Conservation (phyloP, 2,888 invertebrate species). For the Galeopsomyia nigrocyanea region DNA sequence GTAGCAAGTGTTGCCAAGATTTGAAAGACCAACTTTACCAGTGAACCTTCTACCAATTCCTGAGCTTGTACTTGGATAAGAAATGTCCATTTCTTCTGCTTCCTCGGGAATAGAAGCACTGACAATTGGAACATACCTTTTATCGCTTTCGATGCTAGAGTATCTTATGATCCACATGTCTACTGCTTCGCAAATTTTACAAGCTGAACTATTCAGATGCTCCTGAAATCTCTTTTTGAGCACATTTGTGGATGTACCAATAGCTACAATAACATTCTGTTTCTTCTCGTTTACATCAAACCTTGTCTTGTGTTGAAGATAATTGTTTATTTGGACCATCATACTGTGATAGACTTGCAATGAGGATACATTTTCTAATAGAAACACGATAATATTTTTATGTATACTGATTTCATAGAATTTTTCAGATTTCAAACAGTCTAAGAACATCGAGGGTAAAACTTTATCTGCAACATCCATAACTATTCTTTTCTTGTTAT, state of each 20-base stretch:
- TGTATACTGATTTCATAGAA: conserved; percentile 55
- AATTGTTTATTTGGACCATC: conserved; percentile 68
- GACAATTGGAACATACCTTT: background rate
- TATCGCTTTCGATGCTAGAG: background rate
- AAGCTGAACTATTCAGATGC: conserved; percentile 13
- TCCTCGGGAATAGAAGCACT: conserved; percentile 24
- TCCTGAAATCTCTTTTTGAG: conserved; percentile 15
- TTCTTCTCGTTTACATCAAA: background rate
- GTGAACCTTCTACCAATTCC: conserved; percentile 49
- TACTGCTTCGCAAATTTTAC: background rate
- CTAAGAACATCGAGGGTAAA: conserved; percentile 73
- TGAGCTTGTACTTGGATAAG: conserved; percentile 39
- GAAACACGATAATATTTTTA: conserved; percentile 60
- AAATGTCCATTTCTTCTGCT: conserved; percentile 43
- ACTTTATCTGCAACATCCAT: conserved; percentile 75
- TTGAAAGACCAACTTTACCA: conserved; percentile 81
- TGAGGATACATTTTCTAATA: conserved; percentile 55
- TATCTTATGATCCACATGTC: background rate
- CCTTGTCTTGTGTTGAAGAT: conserved; percentile 71
- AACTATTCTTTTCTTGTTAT: conserved; percentile 71
- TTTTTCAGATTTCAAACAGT: conserved; percentile 11
- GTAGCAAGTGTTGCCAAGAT: conserved; percentile 90
- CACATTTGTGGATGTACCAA: background rate
- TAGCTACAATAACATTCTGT: background rate
- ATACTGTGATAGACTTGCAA: conserved; percentile 67